phyloP scores from a whole-genome alignment of 2,113 vertebrate species.

The Pseudopodoces humilis region DNA sequence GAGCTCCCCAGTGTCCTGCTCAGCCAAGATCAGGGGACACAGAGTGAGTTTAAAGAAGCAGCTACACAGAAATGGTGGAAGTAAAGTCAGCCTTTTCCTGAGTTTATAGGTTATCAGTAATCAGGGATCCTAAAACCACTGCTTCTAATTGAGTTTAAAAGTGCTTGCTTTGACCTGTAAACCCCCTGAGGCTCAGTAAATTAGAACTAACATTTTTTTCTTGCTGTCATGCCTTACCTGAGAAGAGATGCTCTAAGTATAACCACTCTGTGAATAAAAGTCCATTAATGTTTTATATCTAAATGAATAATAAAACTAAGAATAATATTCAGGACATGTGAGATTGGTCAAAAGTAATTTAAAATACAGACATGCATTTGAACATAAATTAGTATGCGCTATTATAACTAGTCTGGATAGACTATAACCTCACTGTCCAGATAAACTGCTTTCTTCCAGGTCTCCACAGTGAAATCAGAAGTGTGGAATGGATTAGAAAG shows the following conservation, averaged over 20 bases:
- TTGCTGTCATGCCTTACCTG: neutral
- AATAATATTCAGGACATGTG: neutral
- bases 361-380: neutral
- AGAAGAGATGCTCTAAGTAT: neutral
- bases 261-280: neutral
- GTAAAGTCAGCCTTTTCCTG: neutral
- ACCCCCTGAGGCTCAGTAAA: neutral
- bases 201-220: neutral
- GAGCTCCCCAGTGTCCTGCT: neutral
- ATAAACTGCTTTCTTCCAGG: neutral
- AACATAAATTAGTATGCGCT: neutral
- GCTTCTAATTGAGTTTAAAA: neutral
- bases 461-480: neutral
- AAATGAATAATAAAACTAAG: conserved; percentile 6
- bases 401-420: neutral
- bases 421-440: neutral
- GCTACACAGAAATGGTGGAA: neutral
- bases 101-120: neutral
- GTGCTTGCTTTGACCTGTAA: neutral
- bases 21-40: neutral
- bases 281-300: neutral
- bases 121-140: neutral
- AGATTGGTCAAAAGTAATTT: neutral
- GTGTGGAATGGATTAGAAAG: neutral
- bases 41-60: neutral